Evolutionary conservation across 2,797 vertebrate species (phyloP).

Genomic region (Nannoperca australis): DNA sequence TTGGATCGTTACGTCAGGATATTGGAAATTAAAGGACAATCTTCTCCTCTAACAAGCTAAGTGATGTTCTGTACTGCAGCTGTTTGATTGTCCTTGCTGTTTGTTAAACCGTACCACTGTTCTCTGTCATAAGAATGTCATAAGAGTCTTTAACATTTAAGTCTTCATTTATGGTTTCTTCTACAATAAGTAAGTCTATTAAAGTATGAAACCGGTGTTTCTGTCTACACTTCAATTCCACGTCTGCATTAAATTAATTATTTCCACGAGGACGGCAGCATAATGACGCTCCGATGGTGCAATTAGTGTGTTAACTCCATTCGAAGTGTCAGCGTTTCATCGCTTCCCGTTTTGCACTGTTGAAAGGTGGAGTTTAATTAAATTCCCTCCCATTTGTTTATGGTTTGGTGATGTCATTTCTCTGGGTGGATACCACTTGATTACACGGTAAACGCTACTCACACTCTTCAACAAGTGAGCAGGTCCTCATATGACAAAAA

Average conservation of each 20-base stretch:
- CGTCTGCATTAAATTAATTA: constrained; percentile 67
- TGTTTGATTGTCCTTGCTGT: not conserved
- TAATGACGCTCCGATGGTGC: constrained; percentile 48
- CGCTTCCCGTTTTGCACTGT: constrained; percentile 29
- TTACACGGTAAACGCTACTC: constrained; percentile 85
- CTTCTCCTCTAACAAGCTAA: constrained; percentile 11
- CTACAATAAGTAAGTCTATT: constrained; percentile 14
- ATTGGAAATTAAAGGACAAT: constrained; percentile 31
- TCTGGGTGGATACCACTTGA: constrained; percentile 89
- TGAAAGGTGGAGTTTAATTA: constrained; percentile 47
- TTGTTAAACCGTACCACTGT: not conserved
- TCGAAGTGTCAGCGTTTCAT: constrained; percentile 57
- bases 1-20: not conserved
- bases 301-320: constrained; percentile 71
- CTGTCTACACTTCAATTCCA: constrained; percentile 29
- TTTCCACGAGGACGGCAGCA: constrained; percentile 35
- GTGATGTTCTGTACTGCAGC: constrained; percentile 6
- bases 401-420: constrained; percentile 89
- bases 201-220: constrained; percentile 44
- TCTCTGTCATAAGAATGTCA: constrained; percentile 3
- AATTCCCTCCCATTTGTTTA: constrained; percentile 38
- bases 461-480: constrained; percentile 76
- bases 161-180: constrained; percentile 24
- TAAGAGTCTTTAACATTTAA: constrained; percentile 18
- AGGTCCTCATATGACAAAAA: constrained; percentile 75